Evolutionary conservation across 1,140 invertebrate species (phyloP), one percentile per base, ranked within the genome.

Genomic region (Drosophila sproati): DNA sequence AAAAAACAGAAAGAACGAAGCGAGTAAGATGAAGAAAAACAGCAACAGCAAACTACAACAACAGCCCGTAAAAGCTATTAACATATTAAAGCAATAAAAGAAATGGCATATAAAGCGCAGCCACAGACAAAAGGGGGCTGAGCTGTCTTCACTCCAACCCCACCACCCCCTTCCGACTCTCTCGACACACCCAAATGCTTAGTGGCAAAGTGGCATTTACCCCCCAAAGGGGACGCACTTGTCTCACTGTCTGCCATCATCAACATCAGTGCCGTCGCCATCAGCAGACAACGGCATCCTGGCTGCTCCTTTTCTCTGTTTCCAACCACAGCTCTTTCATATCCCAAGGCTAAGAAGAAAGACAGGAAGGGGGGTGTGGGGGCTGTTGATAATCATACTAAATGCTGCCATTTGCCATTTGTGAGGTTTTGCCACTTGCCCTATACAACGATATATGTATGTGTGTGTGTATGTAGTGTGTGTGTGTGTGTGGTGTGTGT

Each of bases 371-470:
- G 3, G 41, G 28, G 29, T 3, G 32, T 45, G 75, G 61, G 47
- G 61, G 28, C 66, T 90, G 75, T 64, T 75, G 78, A 88, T 91
- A 80, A 91, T 91, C 79, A 80, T 91, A 81, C 78, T 91, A 90
- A 91, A 91, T 87, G 89, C 90, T 91, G 90, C 90, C 91, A 91
- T 91, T 91, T 91, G 86, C 90, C 90, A 91, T 90, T 91, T 91
- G 87, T 90, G 91, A 87, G 91, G 91, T 91, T 91, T 91, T 86
- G 91, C 85, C 90, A 90, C 78, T 91, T 91, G 89, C 82, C 90
- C 90, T 88, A 70, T 73, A 68, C 32, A 55, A 71, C 32, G 28
- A 60, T 78, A 68, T 81, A 66, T 71, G 56, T 63, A 48, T 64
- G 56, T 29, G 45, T 64, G 59, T 78, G n/a, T n/a, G n/a, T n/a